These are phyloP conservation scores for Percopsis transmontana DNA, from an alignment of 2,113 vertebrate species.

Conservation along the genomic window DNA sequence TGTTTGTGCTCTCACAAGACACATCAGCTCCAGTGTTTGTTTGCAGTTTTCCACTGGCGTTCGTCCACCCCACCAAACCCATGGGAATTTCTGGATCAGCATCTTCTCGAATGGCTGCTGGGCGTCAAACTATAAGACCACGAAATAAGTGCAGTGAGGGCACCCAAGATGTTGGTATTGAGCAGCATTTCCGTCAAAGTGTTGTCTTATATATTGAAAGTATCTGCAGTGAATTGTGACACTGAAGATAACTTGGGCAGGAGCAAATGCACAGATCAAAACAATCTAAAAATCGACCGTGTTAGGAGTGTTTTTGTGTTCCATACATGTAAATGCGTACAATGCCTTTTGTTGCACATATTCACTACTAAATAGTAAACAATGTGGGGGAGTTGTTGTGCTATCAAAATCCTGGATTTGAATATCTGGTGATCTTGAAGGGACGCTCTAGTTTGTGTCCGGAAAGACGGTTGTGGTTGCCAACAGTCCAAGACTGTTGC, in stretches of 20 bases:
- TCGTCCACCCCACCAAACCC: constrained; percentile 65
- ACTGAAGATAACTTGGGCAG: neutral
- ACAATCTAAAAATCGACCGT: constrained; percentile 7
- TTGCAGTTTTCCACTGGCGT: constrained; percentile 69
- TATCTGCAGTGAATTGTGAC: constrained; percentile 2
- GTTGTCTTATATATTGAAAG: constrained; percentile 13
- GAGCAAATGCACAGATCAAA: constrained; percentile 17
- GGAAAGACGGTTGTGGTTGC: no score
- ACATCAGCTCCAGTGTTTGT: constrained; percentile 66
- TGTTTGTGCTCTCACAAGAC: constrained; percentile 63
- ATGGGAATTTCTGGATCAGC: constrained; percentile 74
- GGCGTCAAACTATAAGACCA: constrained; percentile 41
- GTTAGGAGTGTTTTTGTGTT: no score
- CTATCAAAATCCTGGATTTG: no score
- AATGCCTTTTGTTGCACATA: no score
- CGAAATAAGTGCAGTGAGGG: constrained; percentile 40
- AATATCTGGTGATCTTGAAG: no score
- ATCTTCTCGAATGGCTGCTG: constrained; percentile 69
- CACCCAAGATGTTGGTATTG: constrained; percentile 37
- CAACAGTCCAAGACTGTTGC: no score
- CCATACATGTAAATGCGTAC: no score
- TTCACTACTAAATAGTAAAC: no score
- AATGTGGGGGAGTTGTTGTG: no score
- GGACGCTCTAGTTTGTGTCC: no score
- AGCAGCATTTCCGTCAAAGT: constrained; percentile 22